These are phyloP conservation scores for Cryptomyrus ogoouensis DNA, from an alignment of 2,113 vertebrate genomes.

Conservation along the genomic window DNA sequence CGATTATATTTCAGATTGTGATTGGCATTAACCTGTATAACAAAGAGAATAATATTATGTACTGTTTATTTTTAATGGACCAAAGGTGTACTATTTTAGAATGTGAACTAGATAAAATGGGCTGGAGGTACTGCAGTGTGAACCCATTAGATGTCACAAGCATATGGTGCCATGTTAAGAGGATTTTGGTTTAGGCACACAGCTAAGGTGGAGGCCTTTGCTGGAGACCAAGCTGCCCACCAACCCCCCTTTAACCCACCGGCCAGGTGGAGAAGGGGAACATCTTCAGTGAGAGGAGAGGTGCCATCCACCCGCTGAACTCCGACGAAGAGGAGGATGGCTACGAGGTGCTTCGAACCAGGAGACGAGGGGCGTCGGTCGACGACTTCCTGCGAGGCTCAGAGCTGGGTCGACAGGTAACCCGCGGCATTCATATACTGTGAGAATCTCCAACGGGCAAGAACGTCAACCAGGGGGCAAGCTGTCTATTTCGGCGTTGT, in stretches of 20 bases:
- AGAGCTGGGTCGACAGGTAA: conserved; percentile 85
- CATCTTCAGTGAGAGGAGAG: conserved; percentile 72
- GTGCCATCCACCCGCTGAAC: conserved; percentile 60
- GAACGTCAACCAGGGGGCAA: not conserved
- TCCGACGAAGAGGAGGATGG: conserved; percentile 86
- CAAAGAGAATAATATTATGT: not conserved
- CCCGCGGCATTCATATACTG: not conserved
- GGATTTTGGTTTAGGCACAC: not conserved
- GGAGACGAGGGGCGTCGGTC: conserved; percentile 79
- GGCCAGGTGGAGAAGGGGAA: conserved; percentile 83
- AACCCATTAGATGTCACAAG: not conserved
- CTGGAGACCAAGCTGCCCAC: not conserved
- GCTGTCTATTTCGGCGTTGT: not conserved
- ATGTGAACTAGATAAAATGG: not conserved
- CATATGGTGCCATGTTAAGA: not conserved
- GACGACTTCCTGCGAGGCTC: conserved; percentile 94
- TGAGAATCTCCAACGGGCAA: not conserved
- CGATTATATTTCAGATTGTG: not conserved
- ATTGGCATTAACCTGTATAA: not conserved
- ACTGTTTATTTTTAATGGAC: not conserved
- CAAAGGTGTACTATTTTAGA: not conserved
- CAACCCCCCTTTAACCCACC: not conserved
- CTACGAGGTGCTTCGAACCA: conserved; percentile 70
- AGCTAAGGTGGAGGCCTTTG: not conserved
- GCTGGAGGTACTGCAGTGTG: not conserved